phyloP scores from a whole-genome alignment of 2,888 invertebrate species.

The Drosophila buzzatii region DNA sequence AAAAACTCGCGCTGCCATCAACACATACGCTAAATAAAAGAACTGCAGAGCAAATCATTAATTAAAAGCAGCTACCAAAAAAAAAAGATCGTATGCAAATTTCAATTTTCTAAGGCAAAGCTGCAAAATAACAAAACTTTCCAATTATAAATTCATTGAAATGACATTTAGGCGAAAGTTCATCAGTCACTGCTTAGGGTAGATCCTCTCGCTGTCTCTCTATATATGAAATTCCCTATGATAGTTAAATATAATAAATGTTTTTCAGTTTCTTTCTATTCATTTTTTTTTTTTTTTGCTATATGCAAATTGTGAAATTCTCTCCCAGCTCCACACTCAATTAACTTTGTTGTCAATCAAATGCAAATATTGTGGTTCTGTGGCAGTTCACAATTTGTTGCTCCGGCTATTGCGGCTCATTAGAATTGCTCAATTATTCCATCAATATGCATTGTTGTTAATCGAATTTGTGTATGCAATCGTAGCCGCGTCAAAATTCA shows the following conservation, averaged over 20 bases:
- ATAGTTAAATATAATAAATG: conserved; percentile 75
- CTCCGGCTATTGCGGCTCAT: conserved; percentile 69
- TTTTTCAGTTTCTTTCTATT: conserved; percentile 40
- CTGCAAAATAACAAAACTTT: conserved; percentile 57
- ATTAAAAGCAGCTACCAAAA: conserved; percentile 68
- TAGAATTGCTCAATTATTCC: conserved; percentile 84
- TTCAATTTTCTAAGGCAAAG: conserved; percentile 36
- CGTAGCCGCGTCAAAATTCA: conserved; percentile 54
- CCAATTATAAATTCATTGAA: conserved; percentile 81
- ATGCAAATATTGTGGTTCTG: conserved; percentile 77
- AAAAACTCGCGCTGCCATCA: conserved; percentile 37
- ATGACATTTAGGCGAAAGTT: conserved; percentile 70
- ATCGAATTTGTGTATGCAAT: conserved; percentile 65
- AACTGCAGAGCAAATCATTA: conserved; percentile 82
- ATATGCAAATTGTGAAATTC: conserved; percentile 61
- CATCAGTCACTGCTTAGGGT: conserved; percentile 61
- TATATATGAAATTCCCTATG: conserved; percentile 28
- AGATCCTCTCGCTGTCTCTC: not conserved
- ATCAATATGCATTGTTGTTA: conserved; percentile 81
- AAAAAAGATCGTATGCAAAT: conserved; percentile 63
- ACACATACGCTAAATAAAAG: conserved; percentile 60
- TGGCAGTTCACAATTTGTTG: conserved; percentile 64
- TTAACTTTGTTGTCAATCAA: conserved; percentile 82
- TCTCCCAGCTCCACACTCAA: conserved; percentile 74
- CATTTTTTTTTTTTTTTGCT: conserved; percentile 16